Percentiles rank a stretch among this genome's conserved stretches.
phyloP scores from a whole-genome alignment of 2,888 invertebrate genomes.

The Trachelus troglodyta region DNA sequence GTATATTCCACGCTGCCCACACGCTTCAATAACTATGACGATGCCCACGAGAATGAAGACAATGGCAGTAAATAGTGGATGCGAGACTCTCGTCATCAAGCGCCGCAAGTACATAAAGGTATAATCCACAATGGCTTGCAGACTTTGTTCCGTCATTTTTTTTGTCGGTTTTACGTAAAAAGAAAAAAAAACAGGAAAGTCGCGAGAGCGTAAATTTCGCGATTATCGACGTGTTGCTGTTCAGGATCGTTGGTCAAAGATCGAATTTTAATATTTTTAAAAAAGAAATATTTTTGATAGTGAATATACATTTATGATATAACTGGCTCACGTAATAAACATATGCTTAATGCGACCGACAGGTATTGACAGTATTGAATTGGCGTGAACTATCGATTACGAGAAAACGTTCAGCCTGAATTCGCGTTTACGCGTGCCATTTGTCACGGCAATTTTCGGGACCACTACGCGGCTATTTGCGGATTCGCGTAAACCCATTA shows the following conservation, averaged over 20 bases:
- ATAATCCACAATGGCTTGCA: constrained; percentile 55
- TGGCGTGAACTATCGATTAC: neutral
- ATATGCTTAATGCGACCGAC: too few species aligned
- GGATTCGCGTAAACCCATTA: constrained; percentile 10
- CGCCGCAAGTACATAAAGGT: constrained; percentile 24
- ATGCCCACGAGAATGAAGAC: constrained; percentile 48
- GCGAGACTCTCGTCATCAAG: constrained; percentile 51
- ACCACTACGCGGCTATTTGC: constrained; percentile 40
- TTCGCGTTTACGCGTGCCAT: neutral
- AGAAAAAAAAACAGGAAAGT: constrained; percentile 28
- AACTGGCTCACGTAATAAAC: too few species aligned
- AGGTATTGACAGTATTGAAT: too few species aligned
- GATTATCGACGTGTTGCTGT: neutral
- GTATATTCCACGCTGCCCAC: constrained; percentile 39
- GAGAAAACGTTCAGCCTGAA: neutral
- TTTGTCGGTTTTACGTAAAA: too few species aligned
- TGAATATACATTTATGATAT: too few species aligned
- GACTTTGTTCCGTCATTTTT: constrained; percentile 34
- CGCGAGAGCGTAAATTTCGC: constrained; percentile 57
- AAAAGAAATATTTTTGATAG: too few species aligned
- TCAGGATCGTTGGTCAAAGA: too few species aligned
- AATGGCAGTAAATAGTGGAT: constrained; percentile 59
- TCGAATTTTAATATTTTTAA: too few species aligned
- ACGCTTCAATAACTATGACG: constrained; percentile 52
- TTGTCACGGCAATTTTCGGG: constrained; percentile 31